Conservation (phyloP, 2,888 invertebrate species). For the Antheraea yamamai region DNA sequence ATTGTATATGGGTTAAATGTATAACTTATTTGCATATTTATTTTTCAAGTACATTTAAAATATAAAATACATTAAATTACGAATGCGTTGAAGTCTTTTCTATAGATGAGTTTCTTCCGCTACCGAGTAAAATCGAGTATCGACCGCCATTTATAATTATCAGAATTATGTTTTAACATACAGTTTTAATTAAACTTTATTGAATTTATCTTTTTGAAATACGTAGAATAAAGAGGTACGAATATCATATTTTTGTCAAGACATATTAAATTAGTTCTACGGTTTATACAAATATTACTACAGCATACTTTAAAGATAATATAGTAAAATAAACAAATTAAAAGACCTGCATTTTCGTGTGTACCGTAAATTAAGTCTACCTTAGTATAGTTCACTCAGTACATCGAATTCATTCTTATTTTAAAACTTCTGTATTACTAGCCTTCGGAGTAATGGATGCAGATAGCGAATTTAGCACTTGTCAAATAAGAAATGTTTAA, state of each 20-base stretch:
- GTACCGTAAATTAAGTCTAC: too few species aligned
- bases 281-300: too few species aligned
- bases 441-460: too few species aligned
- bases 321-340: neutral
- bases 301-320: neutral
- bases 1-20: neutral
- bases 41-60: neutral
- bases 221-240: neutral
- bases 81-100: conserved; percentile 50
- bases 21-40: neutral
- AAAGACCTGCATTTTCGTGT: neutral
- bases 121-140: neutral
- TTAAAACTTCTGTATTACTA: too few species aligned
- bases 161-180: neutral
- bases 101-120: conserved; percentile 24
- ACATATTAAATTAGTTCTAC: neutral
- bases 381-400: too few species aligned
- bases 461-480: neutral
- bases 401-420: too few species aligned
- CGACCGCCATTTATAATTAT: neutral
- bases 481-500: neutral
- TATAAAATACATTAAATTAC: neutral
- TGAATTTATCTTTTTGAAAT: neutral
- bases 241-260: neutral
- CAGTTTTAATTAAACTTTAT: neutral